These are phyloP conservation scores for Cotesia glomerata DNA, from an alignment of 1,140 invertebrate species.

Conservation along the genomic window DNA sequence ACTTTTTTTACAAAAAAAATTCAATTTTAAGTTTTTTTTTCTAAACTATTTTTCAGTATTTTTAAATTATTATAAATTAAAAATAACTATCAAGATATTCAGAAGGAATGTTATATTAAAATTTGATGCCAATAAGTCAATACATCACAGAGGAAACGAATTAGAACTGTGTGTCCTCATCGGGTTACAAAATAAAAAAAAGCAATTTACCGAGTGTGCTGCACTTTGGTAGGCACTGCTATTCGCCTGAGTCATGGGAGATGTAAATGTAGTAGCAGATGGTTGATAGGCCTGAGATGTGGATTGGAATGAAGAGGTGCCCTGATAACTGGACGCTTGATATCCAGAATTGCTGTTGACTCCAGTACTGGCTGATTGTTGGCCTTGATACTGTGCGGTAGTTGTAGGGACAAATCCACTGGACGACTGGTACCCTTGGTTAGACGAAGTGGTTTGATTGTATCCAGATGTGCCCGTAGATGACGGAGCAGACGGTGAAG, in stretches of 20 bases:
- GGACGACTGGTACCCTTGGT: conserved; percentile 53
- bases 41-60: too few relatives aligned
- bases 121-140: too few relatives aligned
- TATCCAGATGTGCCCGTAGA: conserved; percentile 51
- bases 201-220: conserved; percentile 52
- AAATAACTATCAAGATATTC: too few relatives aligned
- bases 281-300: conserved; percentile 58
- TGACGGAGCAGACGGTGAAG: conserved; percentile 51
- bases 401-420: conserved; percentile 55
- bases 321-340: conserved; percentile 55
- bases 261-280: conserved; percentile 57
- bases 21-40: too few relatives aligned
- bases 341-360: conserved; percentile 54
- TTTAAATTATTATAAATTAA: too few relatives aligned
- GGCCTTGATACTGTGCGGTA: conserved; percentile 56
- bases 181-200: not conserved
- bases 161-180: too few relatives aligned
- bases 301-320: conserved; percentile 55
- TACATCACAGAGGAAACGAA: too few relatives aligned
- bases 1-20: too few relatives aligned
- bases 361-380: conserved; percentile 39
- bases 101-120: too few relatives aligned
- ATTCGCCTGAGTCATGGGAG: conserved; percentile 55
- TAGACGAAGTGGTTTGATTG: conserved; percentile 53
- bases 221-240: conserved; percentile 55